Percentiles rank a stretch among this genome's conserved stretches.
Conservation (phyloP, 2,113 vertebrate genomes). For the Orthonyx spaldingii region DNA sequence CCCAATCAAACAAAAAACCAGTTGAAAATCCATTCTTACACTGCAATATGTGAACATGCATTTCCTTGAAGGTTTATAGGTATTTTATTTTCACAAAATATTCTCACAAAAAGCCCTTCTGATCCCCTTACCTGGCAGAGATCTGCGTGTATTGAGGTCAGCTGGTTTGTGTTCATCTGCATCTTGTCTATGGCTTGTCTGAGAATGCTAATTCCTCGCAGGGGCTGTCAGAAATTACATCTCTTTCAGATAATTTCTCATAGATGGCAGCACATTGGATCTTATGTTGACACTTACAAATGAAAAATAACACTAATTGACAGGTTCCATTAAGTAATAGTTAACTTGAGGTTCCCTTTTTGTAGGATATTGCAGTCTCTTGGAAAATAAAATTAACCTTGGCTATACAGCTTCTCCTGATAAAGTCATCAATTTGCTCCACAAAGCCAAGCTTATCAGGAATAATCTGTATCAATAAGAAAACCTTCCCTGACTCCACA, state of each 20-base stretch:
- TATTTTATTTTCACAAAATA: background rate
- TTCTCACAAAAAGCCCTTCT: background rate
- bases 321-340: slow-evolving; percentile 64
- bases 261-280: slow-evolving; percentile 76
- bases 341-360: slow-evolving; percentile 61
- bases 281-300: slow-evolving; percentile 76
- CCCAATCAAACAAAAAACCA: background rate
- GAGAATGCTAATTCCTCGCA: slow-evolving; percentile 93
- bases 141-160: slow-evolving; percentile 98
- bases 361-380: slow-evolving; percentile 35
- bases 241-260: slow-evolving; percentile 76
- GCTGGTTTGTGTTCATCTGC: slow-evolving; percentile 99
- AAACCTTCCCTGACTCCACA: background rate
- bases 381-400: background rate
- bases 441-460: background rate
- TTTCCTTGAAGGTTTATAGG: background rate
- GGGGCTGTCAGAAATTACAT: slow-evolving; percentile 84
- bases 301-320: slow-evolving; percentile 76
- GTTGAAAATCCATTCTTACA: background rate
- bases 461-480: background rate
- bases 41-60: background rate
- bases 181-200: slow-evolving; percentile 99
- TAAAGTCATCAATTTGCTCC: background rate
- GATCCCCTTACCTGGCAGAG: slow-evolving; percentile 90
- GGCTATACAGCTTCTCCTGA: background rate